Base-by-base conservation (phyloP, 2,888 invertebrate species). In the Euclidia mi region DNA sequence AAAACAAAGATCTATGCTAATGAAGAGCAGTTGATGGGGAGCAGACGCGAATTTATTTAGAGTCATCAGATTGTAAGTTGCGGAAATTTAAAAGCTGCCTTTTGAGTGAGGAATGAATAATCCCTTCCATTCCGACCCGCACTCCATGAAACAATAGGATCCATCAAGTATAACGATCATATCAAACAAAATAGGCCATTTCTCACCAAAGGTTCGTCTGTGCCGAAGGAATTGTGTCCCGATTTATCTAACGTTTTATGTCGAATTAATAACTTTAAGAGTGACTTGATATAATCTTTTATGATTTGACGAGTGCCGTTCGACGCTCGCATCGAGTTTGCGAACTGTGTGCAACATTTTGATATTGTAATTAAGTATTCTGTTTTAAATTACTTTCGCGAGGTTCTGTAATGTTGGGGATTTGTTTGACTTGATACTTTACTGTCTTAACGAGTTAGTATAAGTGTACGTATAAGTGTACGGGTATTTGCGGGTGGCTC, bases 131-230 rank as follows among this genome's bases (percentile, higher is more conserved):
- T 90, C 82, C 82, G 72, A 83, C 80, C 72, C 85, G 79, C 84
- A 85, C 85, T 89, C 77, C 70, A 59, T 72, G 65, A 84, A 87
- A 93, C 93, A 94, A 94, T 91, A 83, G 92, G 82, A 82, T 87
- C 88, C 88, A 90, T 91, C 90, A 90, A 85, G 89, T 89, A 86
- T 89, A 91, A 91, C 88, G 89, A 89, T 84, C 88, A 86, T 79
- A 83, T 91, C 82, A 90, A 90, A 92, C 90, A 90, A 93, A 92
- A 91, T 87, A 92, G 84, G 81, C 86, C 85, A 87, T 89, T 88
- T 87, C 79, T 74, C 77, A 76, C 75, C 55, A 65, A 61, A 71
- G 70, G n/a, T n/a, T n/a, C n/a, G n/a, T 50, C 48, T 57, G 52
- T 71, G 71, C 71, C 67, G 70, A 71, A 73, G 77, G 80, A 84